A percentile compares a stretch with the other conserved stretches of the same genome.
Evolutionary conservation across 2,888 invertebrate genomes (phyloP).

Genomic region (Microplitis deprimator): DNA sequence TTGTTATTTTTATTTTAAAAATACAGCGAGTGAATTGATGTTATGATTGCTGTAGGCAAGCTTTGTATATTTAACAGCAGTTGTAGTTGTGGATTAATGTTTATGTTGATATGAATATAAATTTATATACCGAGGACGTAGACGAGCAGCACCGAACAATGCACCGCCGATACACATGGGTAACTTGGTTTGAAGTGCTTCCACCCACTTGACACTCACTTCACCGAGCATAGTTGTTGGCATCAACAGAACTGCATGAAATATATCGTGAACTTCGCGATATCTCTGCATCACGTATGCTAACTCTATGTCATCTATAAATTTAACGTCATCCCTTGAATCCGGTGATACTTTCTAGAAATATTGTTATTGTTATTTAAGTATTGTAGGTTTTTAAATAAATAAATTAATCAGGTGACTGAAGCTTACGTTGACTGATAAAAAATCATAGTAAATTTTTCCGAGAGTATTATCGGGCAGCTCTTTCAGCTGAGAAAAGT

Average conservation of each 20-base stretch:
- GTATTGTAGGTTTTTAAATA: no score
- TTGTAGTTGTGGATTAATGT: not conserved
- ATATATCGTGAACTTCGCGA: conserved; percentile 95
- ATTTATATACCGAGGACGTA: conserved; percentile 81
- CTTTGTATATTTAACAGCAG: not conserved
- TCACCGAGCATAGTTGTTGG: conserved; percentile 93
- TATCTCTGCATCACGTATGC: conserved; percentile 98
- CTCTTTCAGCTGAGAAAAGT: conserved; percentile 79
- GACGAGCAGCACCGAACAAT: conserved; percentile 89
- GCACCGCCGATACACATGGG: conserved; percentile 98
- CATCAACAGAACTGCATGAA: conserved; percentile 93
- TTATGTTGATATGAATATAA: conserved; percentile 11
- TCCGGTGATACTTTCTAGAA: conserved; percentile 91
- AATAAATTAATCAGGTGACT: not conserved
- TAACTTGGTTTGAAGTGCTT: conserved; percentile 93
- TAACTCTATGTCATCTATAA: conserved; percentile 89
- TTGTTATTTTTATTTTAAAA: no score
- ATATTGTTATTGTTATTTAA: conserved; percentile 15
- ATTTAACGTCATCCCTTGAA: conserved; percentile 89
- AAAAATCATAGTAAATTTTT: conserved; percentile 87
- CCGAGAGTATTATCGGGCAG: conserved; percentile 90
- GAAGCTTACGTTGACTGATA: conserved; percentile 80
- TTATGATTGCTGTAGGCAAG: not conserved
- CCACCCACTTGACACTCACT: conserved; percentile 98
- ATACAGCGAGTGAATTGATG: not conserved